A percentile compares a stretch with the other conserved stretches of the same genome.
Evolutionary conservation across 2,797 vertebrate genomes (phyloP).

Genomic region (Coreius guichenoti): DNA sequence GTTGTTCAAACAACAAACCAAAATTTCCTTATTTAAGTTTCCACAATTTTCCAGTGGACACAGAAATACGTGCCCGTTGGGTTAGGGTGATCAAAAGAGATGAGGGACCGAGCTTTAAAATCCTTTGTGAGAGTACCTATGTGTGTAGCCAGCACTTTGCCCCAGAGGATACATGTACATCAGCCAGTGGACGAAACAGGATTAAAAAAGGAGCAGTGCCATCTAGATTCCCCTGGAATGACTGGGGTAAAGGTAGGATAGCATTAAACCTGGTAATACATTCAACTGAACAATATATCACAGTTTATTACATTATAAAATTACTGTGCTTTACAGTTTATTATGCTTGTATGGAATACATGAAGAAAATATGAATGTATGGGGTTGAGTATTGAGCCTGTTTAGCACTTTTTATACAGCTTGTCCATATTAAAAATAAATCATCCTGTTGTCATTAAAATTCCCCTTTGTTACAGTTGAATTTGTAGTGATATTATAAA

Average conservation of each 20-base stretch:
- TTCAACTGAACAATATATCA: neutral
- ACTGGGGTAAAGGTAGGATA: constrained; percentile 6
- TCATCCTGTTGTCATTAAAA: too few relatives aligned
- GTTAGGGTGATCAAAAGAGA: neutral
- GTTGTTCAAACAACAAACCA: neutral
- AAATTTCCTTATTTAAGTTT: neutral
- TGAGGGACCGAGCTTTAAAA: neutral
- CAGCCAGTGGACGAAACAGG: neutral
- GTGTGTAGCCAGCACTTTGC: neutral
- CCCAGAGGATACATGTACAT: neutral
- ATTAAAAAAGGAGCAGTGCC: neutral
- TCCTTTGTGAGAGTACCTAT: neutral
- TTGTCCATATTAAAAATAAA: neutral
- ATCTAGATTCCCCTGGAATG: neutral
- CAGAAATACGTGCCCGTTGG: neutral
- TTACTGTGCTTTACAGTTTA: neutral
- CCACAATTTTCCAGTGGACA: neutral
- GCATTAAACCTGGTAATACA: neutral
- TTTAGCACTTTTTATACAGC: neutral
- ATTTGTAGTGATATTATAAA: too few relatives aligned
- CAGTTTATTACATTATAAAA: neutral
- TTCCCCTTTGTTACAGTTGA: too few relatives aligned
- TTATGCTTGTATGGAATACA: neutral
- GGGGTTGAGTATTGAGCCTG: too few relatives aligned
- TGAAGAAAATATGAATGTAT: neutral